phyloP scores from a whole-genome alignment of 2,888 invertebrate species.

The Sesia apiformis region DNA sequence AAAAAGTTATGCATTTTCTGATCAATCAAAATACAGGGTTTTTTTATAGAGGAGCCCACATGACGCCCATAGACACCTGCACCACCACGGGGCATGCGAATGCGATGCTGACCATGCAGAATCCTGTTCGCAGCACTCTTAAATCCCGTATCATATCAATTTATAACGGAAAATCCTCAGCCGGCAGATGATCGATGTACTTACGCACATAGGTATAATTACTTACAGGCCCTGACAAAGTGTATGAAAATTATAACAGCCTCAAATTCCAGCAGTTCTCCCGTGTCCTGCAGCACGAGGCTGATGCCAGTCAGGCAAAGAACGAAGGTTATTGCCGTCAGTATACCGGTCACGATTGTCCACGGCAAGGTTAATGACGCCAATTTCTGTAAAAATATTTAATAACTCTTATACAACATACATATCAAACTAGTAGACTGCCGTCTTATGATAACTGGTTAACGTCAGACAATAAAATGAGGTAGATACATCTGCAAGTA shows the following conservation, averaged over 20 bases:
- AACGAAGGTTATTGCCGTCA: conserved; percentile 54
- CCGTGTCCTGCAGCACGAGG: conserved; percentile 55
- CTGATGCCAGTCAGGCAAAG: conserved; percentile 57
- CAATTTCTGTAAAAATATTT: conserved; percentile 38
- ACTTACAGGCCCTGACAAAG: conserved; percentile 51
- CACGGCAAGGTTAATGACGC: conserved; percentile 57
- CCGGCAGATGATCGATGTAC: neutral
- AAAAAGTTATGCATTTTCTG: too few species aligned
- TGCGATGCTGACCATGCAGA: too few species aligned
- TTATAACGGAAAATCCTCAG: neutral
- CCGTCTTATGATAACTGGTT: too few species aligned
- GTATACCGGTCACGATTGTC: conserved; percentile 63
- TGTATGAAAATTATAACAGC: conserved; percentile 38
- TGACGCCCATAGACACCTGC: too few species aligned
- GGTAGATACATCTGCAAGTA: too few species aligned
- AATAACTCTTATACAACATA: neutral
- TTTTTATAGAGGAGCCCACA: neutral
- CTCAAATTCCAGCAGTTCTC: conserved; percentile 44
- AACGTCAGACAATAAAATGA: too few species aligned
- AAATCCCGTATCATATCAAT: neutral
- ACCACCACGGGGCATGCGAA: too few species aligned
- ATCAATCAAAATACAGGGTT: neutral
- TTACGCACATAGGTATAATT: neutral
- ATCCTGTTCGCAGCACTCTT: too few species aligned
- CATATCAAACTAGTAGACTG: too few species aligned